Evolutionary conservation across 2,113 vertebrate species (phyloP).

Genomic region (Malurus melanocephalus): DNA sequence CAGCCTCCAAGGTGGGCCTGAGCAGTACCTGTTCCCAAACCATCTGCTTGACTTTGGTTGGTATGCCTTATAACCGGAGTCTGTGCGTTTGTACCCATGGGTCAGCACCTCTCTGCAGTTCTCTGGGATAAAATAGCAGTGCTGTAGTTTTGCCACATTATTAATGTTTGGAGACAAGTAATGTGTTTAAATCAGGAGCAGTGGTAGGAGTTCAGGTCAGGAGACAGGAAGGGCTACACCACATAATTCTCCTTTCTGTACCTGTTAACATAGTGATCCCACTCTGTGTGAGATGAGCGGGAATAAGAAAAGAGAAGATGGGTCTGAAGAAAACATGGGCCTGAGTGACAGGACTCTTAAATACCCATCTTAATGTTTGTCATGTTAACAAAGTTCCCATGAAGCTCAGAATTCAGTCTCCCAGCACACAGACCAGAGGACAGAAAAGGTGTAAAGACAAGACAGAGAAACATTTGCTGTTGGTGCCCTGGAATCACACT

Average conservation of each 20-base stretch:
- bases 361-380: not conserved
- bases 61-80: no score
- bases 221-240: not conserved
- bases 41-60: fast-evolving
- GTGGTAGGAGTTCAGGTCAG: not conserved
- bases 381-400: not conserved
- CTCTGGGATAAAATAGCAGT: not conserved
- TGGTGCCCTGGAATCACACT: not conserved
- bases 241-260: not conserved
- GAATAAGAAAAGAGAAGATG: not conserved
- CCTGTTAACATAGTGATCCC: not conserved
- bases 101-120: not conserved
- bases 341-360: not conserved
- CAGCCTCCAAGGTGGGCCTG: not conserved
- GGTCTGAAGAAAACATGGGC: not conserved
- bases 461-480: not conserved
- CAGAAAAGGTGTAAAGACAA: not conserved
- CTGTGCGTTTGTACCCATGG: fast-evolving
- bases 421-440: fast-evolving
- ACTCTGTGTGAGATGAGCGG: not conserved
- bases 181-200: not conserved
- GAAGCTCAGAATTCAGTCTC: not conserved
- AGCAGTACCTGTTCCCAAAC: not conserved
- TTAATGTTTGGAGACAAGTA: not conserved
- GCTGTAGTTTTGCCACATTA: fast-evolving